Base-by-base conservation (phyloP, 2,113 vertebrate genomes). In the Arizona elegans region DNA sequence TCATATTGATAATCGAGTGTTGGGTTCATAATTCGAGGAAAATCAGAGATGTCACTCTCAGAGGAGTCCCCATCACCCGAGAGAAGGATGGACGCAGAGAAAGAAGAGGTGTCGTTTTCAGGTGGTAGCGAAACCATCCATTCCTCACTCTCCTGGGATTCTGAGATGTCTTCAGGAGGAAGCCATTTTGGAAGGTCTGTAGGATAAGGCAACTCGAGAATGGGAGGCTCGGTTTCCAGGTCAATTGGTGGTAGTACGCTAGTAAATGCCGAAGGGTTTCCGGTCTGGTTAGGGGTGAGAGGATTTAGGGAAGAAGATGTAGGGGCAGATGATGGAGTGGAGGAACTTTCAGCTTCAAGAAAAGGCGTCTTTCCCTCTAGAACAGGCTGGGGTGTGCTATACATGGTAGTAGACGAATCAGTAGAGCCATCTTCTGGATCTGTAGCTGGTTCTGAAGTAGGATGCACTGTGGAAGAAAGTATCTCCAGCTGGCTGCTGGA, bases 1-100 rank as follows among this genome's bases (percentile, higher is more conserved):
- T 99, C 99, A 92, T 98, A 98, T 95, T 99, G 98, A 97, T 99
- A 99, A 97, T 99, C 98, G 0, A 98, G 96, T 94, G 98, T 98
- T 89, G 98, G 98, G 91, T 98, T 98, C 92, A 98, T 95, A 91
- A 99, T 98, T 58, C 97, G 98, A 89, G 98, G 97, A 94, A 98
- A 98, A 26, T 98, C 97, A 23, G 98, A 97, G n/a, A 97, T 96
- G 86, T 97, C 96, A 6, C 96, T 98, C 93, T 99, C 98, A 0
- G 97, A 97, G 29, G 98, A 97, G 96, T 99, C 99, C 0, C 99
- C 99, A 43, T 99, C 99, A 75, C 99, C 99, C 53, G 99, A 99
- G 86, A 99, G 97, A 95, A 99, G 97, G 54, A 98, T 98, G 86
- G 98, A 98, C 58, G 98, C 98, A 91, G 98, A 99, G 96, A 98